Conservation (phyloP, 2,888 invertebrate species). For the Cordilura impudica region DNA sequence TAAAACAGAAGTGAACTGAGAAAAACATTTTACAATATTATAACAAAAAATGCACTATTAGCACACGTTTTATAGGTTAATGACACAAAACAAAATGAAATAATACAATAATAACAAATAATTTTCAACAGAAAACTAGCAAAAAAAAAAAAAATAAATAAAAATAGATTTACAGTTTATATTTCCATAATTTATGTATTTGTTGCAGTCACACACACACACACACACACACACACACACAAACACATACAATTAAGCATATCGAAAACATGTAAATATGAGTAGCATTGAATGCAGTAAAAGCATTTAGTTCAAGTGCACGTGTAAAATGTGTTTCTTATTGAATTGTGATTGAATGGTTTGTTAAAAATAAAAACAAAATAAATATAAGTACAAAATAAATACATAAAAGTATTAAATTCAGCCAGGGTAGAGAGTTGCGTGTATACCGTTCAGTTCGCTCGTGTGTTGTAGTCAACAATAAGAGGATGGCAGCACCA, state of each 20-base stretch:
- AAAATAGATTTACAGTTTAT: conserved; percentile 31
- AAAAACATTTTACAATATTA: background rate
- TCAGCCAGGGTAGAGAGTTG: background rate
- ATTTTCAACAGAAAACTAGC: conserved; percentile 52
- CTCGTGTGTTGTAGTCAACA: too few species aligned
- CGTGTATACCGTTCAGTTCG: too few species aligned
- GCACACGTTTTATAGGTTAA: conserved; percentile 74
- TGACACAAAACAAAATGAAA: conserved; percentile 70
- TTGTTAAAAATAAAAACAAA: background rate
- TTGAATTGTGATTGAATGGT: background rate
- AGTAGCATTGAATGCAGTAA: background rate
- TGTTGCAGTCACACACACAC: too few species aligned
- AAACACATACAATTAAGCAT: background rate
- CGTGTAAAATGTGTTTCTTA: conserved; percentile 13
- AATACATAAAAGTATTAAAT: background rate
- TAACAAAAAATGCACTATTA: conserved; percentile 43
- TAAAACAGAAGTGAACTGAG: background rate
- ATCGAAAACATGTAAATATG: background rate
- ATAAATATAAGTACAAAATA: background rate
- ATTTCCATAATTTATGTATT: too few species aligned
- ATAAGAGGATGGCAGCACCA: too few species aligned
- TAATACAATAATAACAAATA: conserved; percentile 49
- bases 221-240: background rate
- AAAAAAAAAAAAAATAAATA: too few species aligned
- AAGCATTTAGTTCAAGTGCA: conserved; percentile 58